Evolutionary conservation across 2,113 vertebrate species (phyloP).

Genomic region (Pomatostomus ruficeps): DNA sequence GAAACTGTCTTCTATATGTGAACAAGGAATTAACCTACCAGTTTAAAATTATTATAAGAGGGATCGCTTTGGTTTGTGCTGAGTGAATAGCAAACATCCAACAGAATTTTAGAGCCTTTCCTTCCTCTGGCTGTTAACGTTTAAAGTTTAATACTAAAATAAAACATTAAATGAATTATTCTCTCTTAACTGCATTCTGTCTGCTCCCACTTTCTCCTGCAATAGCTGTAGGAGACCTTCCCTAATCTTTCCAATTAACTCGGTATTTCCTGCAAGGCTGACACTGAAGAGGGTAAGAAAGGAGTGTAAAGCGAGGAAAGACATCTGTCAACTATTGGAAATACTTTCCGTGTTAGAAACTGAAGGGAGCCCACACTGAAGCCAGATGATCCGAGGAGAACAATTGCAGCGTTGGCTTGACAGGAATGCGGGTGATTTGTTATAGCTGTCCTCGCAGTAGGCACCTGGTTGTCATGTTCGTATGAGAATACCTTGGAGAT

Average conservation of each 20-base stretch:
- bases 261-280: conserved; percentile 70
- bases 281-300: conserved; percentile 43
- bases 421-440: conserved; percentile 60
- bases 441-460: conserved; percentile 54
- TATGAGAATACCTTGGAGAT: conserved; percentile 52
- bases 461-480: conserved; percentile 45
- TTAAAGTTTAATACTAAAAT: not conserved
- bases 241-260: conserved; percentile 72
- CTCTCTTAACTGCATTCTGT: not conserved
- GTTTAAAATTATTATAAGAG: not conserved
- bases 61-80: not conserved
- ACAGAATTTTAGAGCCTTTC: not conserved
- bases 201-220: conserved; percentile 27
- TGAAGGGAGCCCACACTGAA: conserved; percentile 50
- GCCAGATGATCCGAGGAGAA: conserved; percentile 49
- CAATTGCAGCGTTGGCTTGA: conserved; percentile 45
- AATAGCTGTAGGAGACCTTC: conserved; percentile 66
- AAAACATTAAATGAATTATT: not conserved
- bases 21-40: not conserved
- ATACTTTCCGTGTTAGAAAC: conserved; percentile 34
- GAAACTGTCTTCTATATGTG: not conserved
- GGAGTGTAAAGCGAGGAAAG: conserved; percentile 55
- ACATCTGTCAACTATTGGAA: conserved; percentile 70
- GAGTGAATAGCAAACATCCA: conserved; percentile 3
- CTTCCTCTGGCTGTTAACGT: not conserved